Evolutionary conservation across 1,140 invertebrate species (phyloP), one percentile per base, ranked within the genome.

Genomic region (Caenorhabditis remanei): DNA sequence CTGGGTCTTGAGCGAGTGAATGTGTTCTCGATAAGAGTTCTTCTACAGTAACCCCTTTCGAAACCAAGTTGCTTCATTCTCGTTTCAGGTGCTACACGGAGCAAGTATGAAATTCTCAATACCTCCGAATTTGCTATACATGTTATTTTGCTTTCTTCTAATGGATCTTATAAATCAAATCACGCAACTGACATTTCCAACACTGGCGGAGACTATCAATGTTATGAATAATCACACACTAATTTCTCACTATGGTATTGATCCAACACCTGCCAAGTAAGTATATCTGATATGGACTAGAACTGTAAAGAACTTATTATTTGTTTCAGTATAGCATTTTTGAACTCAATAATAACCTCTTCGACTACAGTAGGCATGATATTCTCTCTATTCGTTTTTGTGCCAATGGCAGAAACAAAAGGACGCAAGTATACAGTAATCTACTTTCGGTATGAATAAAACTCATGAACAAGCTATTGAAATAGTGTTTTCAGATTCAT

Each of bases 151-250:
- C 24, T 79, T 50, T 79, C 9, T 79, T 2, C 14, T 50, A 7
- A 48, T 79, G 71, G 71, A 79, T 50, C 4, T 79, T 0, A 79
- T 48, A 13, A 79, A 79, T 79, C 3, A 2, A 16, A 53, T 79
- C 11, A 13, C 46, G 0, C 0, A 24, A 2, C 19, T 79, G 6
- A 48, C n/a, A 50, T 79, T 50, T 24, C 13, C 71, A 11, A 79
- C 71, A 50, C 24, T 79, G n/a, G 71, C 71, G 8, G 71, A n/a
- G 21, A 79, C n/a, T 7, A 79, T 79, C 21, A 50, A 79, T 32
- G 46, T 24, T 11, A 79, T 79, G 71, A 79, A 79, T 41, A 79
- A 79, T 14, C 71, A 79, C 40, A 79, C 71, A 24, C 41, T 79
- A 6, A 4, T 19, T 4, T 13, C 46, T 24, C 71, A 79, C 32